phyloP scores from a whole-genome alignment of 2,797 vertebrate genomes.

The Phrynocephalus forsythii region DNA sequence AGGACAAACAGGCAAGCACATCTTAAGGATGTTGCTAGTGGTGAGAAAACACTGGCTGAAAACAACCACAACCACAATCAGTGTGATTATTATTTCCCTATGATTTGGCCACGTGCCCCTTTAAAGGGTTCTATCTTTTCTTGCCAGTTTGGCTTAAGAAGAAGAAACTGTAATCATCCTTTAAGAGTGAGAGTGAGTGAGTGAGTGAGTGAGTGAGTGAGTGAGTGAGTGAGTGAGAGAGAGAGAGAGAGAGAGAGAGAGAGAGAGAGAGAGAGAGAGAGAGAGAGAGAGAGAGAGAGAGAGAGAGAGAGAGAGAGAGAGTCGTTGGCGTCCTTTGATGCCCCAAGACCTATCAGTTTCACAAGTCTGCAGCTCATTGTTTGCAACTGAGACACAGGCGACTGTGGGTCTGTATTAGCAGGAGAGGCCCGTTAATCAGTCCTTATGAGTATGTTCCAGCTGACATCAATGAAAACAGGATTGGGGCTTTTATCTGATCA shows the following conservation, averaged over 20 bases:
- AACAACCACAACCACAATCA: neutral
- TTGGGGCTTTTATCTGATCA: constrained; percentile 17
- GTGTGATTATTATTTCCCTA: neutral
- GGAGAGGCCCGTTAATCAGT: constrained; percentile 6
- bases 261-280: neutral
- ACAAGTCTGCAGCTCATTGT: neutral
- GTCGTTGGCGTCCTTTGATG: constrained; percentile 12
- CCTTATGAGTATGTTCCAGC: constrained; percentile 10
- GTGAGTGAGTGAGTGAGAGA: no score
- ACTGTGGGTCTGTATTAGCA: neutral
- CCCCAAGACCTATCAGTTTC: neutral
- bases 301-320: neutral
- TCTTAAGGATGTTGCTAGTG: no score
- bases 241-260: neutral
- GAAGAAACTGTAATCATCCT: constrained; percentile 6
- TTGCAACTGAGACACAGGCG: neutral
- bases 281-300: neutral
- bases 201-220: no score
- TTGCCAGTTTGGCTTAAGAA: neutral
- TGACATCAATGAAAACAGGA: neutral
- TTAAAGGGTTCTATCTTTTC: neutral
- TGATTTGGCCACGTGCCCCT: constrained; percentile 12
- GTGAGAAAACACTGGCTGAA: neutral
- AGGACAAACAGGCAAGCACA: no score
- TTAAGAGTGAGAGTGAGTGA: neutral